Percentiles rank a stretch among this genome's conserved stretches.
Conservation (phyloP, 1,140 invertebrate species). For the Adoxophyes honmai region DNA sequence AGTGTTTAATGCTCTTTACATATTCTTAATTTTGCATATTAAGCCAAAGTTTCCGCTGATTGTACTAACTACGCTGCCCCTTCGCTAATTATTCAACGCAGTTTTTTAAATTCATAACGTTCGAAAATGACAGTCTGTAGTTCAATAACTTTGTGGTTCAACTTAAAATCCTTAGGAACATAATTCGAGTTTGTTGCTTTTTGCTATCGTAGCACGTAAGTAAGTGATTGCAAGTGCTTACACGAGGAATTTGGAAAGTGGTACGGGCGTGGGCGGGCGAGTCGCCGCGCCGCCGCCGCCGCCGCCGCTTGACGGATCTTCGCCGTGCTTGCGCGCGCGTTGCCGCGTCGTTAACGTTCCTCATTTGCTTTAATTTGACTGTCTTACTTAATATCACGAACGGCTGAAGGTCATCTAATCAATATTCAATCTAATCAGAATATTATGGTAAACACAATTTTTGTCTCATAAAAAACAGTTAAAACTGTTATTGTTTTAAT, state of each 20-base stretch:
- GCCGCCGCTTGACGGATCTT: constrained; percentile 66
- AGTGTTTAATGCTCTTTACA: constrained; percentile 14
- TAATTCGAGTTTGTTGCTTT: constrained; percentile 34
- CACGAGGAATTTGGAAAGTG: constrained; percentile 72
- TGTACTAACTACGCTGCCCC: background rate
- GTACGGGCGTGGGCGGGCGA: constrained; percentile 66
- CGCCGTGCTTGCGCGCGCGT: constrained; percentile 33
- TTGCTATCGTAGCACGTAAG: constrained; percentile 34
- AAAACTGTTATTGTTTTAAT: constrained; percentile 15
- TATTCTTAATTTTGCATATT: constrained; percentile 12
- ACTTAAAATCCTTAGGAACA: constrained; percentile 2
- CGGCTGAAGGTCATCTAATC: constrained; percentile 15
- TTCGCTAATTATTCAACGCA: background rate
- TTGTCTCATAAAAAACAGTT: constrained; percentile 1
- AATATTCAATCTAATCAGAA: constrained; percentile 15
- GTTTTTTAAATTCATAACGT: constrained; percentile 1
- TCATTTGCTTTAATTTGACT: constrained; percentile 30
- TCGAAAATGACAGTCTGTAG: background rate
- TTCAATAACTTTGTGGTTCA: constrained; percentile 9
- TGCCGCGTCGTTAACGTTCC: constrained; percentile 63
- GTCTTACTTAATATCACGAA: constrained; percentile 10
- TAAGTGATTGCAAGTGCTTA: constrained; percentile 61
- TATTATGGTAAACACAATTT: constrained; percentile 8
- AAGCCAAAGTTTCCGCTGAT: constrained; percentile 7
- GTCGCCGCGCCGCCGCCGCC: constrained; percentile 29